Conservation (phyloP, 1,140 invertebrate genomes). For the Drosophila oshimai region DNA sequence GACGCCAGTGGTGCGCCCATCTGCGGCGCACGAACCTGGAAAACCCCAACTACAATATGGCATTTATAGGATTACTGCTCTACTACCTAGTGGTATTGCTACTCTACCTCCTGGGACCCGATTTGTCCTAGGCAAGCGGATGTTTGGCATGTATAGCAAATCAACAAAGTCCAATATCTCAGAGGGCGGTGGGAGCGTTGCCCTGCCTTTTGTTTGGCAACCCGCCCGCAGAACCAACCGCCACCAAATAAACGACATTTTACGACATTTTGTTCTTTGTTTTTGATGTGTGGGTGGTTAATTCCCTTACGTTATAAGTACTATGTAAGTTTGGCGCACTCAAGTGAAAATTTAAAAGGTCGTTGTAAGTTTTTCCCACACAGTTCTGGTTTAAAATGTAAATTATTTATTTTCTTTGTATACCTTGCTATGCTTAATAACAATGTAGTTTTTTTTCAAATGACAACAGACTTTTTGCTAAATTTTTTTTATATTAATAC, state of each 20-base stretch:
- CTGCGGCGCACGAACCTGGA: conserved; percentile 23
- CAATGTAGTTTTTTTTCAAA: too few species aligned
- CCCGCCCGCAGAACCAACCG: neutral
- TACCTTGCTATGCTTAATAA: too few species aligned
- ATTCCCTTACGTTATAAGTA: too few species aligned
- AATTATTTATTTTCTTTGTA: too few species aligned
- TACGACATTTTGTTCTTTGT: neutral
- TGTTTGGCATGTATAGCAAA: neutral
- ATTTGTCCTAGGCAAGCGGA: conserved; percentile 13
- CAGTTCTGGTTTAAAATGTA: too few species aligned
- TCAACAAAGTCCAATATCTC: conserved; percentile 11
- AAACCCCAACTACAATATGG: neutral
- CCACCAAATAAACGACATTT: conserved; percentile 17
- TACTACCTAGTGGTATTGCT: conserved; percentile 44
- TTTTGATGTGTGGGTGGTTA: neutral
- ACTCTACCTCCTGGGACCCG: conserved; percentile 19
- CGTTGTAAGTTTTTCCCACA: too few species aligned
- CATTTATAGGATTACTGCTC: conserved; percentile 45
- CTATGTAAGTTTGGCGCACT: too few species aligned
- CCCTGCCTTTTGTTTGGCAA: conserved; percentile 27
- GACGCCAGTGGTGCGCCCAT: conserved; percentile 48
- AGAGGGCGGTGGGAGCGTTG: conserved; percentile 20
- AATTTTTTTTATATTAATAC: too few species aligned
- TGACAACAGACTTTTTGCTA: too few species aligned
- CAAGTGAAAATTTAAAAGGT: too few species aligned